Evolutionary conservation across 2,797 vertebrate genomes (phyloP).

Genomic region (Emydoidea blandingii): DNA sequence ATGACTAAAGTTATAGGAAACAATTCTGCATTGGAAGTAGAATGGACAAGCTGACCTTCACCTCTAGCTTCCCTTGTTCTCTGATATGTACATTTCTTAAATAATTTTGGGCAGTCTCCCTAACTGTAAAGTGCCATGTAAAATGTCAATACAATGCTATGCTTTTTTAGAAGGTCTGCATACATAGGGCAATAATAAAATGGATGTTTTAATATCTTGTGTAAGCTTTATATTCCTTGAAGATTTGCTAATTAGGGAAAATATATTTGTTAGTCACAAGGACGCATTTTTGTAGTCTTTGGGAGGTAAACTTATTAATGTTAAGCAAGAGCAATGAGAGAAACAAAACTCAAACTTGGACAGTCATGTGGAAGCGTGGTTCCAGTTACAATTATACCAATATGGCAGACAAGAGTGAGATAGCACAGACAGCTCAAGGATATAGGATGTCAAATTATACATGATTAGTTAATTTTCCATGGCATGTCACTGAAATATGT

Average conservation of each 20-base stretch:
- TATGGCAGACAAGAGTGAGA: neutral
- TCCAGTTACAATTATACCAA: conserved; percentile 25
- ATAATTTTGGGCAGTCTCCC: neutral
- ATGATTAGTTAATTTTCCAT: conserved; percentile 57
- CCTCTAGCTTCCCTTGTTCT: neutral
- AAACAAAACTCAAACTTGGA: neutral
- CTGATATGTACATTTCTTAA: neutral
- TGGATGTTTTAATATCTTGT: neutral
- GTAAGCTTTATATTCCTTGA: neutral
- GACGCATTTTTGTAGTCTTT: neutral
- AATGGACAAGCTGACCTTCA: neutral
- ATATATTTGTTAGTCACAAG: neutral
- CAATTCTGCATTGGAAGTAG: neutral
- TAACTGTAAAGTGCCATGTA: neutral
- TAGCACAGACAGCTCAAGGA: conserved; percentile 33
- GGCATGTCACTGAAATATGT: conserved; percentile 13
- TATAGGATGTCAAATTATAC: conserved; percentile 33
- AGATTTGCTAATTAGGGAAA: neutral
- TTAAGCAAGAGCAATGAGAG: neutral
- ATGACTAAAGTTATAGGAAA: neutral
- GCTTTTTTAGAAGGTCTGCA: neutral
- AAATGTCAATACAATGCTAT: neutral
- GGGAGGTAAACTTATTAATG: neutral
- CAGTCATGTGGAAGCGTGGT: neutral
- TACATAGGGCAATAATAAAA: neutral